Conservation (phyloP, 2,888 invertebrate genomes). For the Argyresthia albistria region DNA sequence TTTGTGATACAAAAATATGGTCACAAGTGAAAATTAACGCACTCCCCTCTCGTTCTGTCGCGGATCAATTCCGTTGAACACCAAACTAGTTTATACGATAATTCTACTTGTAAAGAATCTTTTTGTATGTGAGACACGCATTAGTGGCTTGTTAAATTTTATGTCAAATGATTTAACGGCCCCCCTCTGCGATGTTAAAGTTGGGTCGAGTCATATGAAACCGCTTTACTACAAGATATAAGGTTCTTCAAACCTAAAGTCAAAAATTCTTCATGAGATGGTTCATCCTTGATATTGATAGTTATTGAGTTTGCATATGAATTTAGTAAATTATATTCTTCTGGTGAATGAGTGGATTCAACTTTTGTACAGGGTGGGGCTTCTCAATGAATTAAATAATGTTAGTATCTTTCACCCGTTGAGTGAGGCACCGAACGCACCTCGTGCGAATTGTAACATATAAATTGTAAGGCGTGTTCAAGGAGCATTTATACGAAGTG, state of each 20-base stretch:
- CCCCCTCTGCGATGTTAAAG: no score
- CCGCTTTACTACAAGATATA: no score
- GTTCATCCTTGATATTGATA: background rate
- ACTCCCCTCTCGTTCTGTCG: background rate
- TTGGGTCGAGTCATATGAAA: no score
- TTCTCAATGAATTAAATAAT: background rate
- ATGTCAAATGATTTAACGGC: conserved; percentile 1
- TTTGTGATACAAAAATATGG: background rate
- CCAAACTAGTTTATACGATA: conserved; percentile 48
- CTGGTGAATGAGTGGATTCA: background rate
- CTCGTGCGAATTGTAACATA: conserved; percentile 26
- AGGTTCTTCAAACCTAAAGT: no score
- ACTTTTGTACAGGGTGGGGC: background rate
- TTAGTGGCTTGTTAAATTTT: conserved; percentile 8
- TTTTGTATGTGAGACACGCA: background rate
- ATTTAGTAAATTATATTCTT: no score
- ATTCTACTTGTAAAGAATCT: conserved; percentile 21
- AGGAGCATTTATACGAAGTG: conserved; percentile 34
- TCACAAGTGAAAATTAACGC: background rate
- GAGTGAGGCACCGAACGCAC: conserved; percentile 55
- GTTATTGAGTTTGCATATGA: background rate
- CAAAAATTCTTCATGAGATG: no score
- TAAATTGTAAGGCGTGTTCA: conserved; percentile 30
- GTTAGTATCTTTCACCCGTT: conserved; percentile 47
- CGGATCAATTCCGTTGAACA: conserved; percentile 29